Conservation (phyloP, 2,888 invertebrate species). For the Mythimna lalbum region DNA sequence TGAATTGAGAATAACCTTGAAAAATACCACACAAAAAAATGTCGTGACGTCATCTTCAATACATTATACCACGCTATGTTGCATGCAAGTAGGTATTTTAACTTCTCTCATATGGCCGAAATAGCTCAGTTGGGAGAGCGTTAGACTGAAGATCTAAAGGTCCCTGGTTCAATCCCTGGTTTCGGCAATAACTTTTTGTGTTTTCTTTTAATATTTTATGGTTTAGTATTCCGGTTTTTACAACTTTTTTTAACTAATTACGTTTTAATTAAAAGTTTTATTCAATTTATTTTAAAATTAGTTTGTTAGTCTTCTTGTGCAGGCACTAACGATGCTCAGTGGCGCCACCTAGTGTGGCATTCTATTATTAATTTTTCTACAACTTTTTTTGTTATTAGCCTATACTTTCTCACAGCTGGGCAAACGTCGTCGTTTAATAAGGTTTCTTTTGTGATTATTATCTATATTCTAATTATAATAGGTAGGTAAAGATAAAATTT, state of each 20-base stretch:
- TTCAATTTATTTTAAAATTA: not conserved
- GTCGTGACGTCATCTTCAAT: not conserved
- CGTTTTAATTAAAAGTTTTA: not conserved
- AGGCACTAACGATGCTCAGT: not conserved
- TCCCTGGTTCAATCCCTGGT: constrained; percentile 86
- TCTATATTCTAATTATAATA: too few species aligned
- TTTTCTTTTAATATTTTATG: constrained; percentile 18
- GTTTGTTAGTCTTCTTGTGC: too few species aligned
- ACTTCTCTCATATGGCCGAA: constrained; percentile 64
- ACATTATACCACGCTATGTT: too few species aligned
- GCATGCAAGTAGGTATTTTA: not conserved
- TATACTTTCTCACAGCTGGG: too few species aligned
- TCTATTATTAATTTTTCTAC: too few species aligned
- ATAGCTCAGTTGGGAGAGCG: constrained; percentile 88
- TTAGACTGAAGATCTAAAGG: constrained; percentile 87
- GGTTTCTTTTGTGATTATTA: too few species aligned
- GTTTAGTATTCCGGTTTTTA: not conserved
- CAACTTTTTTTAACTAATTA: not conserved
- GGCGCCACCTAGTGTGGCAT: constrained; percentile 24
- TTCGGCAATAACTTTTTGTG: constrained; percentile 71
- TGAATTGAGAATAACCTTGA: constrained; percentile 22
- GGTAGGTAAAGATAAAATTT: too few species aligned
- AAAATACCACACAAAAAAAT: not conserved
- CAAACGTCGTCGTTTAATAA: too few species aligned
- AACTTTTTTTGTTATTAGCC: not conserved